Evolutionary conservation across 2,797 vertebrate genomes (phyloP).

Genomic region (Myotis findleyi): DNA sequence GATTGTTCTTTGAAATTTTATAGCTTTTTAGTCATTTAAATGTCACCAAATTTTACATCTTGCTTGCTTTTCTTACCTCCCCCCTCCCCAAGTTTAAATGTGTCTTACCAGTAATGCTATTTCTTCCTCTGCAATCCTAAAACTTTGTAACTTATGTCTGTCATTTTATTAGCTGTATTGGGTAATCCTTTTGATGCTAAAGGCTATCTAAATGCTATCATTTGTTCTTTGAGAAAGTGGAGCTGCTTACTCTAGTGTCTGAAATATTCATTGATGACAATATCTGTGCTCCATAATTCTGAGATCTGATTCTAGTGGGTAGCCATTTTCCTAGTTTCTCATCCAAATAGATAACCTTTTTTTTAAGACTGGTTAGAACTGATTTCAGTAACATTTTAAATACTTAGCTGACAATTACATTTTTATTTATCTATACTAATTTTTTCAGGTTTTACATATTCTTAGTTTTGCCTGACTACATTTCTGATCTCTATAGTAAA

Average conservation of each 20-base stretch:
- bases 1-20: background rate
- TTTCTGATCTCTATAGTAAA: slow-evolving; percentile 13
- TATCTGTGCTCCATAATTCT: slow-evolving; percentile 42
- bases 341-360: slow-evolving; percentile 17
- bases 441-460: slow-evolving; percentile 4
- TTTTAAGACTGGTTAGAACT: background rate
- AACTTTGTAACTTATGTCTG: background rate
- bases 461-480: slow-evolving; percentile 33
- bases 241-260: background rate
- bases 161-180: background rate
- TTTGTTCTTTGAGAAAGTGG: slow-evolving; percentile 52
- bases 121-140: background rate
- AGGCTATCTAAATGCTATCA: background rate
- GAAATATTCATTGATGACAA: background rate
- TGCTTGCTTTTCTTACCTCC: background rate
- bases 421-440: slow-evolving; percentile 24
- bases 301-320: background rate
- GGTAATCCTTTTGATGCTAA: background rate
- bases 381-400: slow-evolving; percentile 40
- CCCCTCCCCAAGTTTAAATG: background rate
- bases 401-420: background rate
- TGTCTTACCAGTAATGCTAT: background rate
- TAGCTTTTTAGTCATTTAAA: slow-evolving; percentile 4
- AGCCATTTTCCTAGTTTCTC: slow-evolving; percentile 5
- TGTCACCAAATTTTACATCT: slow-evolving; percentile 37